These are phyloP conservation scores for Styela clava DNA, from an alignment of 23 tunicate genomes.

Conservation along the genomic window DNA sequence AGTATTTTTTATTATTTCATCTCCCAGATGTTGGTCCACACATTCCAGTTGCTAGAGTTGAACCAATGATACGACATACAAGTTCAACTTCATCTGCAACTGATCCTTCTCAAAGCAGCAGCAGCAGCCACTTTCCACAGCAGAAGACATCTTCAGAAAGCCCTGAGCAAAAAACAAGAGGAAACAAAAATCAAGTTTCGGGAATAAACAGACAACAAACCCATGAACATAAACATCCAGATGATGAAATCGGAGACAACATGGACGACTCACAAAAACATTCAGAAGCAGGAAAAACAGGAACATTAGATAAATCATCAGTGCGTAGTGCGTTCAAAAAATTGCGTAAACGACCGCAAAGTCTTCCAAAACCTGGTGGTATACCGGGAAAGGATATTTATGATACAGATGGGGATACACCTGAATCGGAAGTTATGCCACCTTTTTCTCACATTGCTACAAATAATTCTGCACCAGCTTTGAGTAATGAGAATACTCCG, in stretches of 20 bases:
- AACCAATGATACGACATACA: not conserved
- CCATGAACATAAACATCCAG: too few species aligned
- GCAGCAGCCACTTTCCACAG: not conserved
- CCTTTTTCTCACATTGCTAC: not conserved
- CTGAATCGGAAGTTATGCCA: constrained; percentile 1
- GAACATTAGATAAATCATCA: not conserved
- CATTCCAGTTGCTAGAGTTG: not conserved
- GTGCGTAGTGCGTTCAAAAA: constrained; percentile 26
- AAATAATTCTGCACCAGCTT: not conserved
- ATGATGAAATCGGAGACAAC: not conserved
- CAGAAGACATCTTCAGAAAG: constrained; percentile 7
- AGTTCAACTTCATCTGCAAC: constrained; percentile 26
- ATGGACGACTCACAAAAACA: not conserved
- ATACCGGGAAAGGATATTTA: not conserved
- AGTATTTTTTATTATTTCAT: too few species aligned
- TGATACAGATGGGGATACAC: constrained; percentile 18
- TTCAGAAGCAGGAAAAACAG: not conserved
- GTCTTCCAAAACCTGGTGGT: not conserved
- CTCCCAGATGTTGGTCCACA: not conserved
- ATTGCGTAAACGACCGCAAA: constrained; percentile 16
- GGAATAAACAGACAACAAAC: not conserved
- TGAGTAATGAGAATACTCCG: not conserved
- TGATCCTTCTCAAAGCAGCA: not conserved
- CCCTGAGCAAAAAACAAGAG: constrained; percentile 11
- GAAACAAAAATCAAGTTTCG: constrained; percentile 14